Conservation (phyloP, 1,140 invertebrate species). For the Habropoda laboriosa region DNA sequence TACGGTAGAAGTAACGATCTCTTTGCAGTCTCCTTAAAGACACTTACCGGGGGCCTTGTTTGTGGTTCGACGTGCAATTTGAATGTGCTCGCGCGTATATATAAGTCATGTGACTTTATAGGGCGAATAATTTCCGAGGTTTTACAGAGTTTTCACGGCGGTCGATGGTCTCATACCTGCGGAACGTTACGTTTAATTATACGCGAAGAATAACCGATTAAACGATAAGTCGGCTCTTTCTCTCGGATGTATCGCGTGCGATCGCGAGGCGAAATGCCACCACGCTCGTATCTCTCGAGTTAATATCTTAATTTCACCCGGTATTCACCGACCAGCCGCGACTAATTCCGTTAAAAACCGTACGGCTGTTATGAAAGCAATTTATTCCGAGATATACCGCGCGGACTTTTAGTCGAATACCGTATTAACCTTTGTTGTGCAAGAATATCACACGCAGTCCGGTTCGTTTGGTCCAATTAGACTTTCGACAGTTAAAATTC, state of each 20-base stretch:
- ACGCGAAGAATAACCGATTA: conserved; percentile 2
- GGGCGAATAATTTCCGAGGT: conserved; percentile 13
- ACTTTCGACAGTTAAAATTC: neutral
- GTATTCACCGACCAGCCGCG: neutral
- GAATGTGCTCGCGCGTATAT: neutral
- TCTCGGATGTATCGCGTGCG: too few species aligned
- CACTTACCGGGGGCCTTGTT: conserved; percentile 8
- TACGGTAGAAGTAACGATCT: conserved; percentile 39
- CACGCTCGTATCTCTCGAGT: neutral
- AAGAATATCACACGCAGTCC: neutral
- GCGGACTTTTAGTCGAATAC: neutral
- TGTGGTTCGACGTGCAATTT: conserved; percentile 31
- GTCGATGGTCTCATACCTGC: neutral
- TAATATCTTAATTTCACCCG: conserved; percentile 20
- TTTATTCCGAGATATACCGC: neutral
- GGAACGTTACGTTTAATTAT: conserved; percentile 8
- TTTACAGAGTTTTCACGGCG: neutral
- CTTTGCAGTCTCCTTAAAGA: conserved; percentile 38
- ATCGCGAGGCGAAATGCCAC: conserved; percentile 15
- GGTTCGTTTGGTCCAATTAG: neutral
- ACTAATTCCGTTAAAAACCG: conserved; percentile 16
- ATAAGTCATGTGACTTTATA: conserved; percentile 18
- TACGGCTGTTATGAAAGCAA: conserved; percentile 2
- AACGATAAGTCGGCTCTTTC: too few species aligned
- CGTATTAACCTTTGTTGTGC: neutral